Base-by-base conservation (phyloP, 2,113 vertebrate genomes). In the Nicator chloris region DNA sequence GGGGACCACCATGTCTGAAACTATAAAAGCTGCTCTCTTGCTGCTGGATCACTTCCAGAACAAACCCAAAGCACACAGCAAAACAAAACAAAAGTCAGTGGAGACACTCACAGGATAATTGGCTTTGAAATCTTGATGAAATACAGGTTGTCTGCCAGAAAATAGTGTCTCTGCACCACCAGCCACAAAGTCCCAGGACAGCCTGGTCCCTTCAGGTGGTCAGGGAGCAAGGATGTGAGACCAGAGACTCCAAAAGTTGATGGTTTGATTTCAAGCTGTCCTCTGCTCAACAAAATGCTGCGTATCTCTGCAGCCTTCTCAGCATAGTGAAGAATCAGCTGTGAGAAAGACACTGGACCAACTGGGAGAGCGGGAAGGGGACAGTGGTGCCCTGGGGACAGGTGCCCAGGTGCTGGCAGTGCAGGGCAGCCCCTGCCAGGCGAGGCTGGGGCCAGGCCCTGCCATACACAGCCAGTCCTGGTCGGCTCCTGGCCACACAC, bases 401-500 rank as follows among this genome's bases (percentile, higher is more conserved):
- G 28, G 23, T n/a, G 33, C 18, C 40, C 47, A 9, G 33, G 35
- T 1, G 11, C n/a, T 31, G 68, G 50, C 56, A 80, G 50, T 0
- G 20, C 10, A 8, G 24, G 24, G 39, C 11, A 14, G 7, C 22
- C 14, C 33, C 73, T 42, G 47, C 7, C 30, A 17, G 56, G 27
- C 4, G 30, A 33, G 75, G 13, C 40, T 26, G 19, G 21, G n/a
- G 14, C 31, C 5, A 2, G 15, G 11, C 13, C 37, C 24, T 16
- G 56, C 20, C 56, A 35, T 15, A 7, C 15, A 17, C 40, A 35
- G 24, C 3, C 1, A 0, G 4, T 11, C 45, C 35, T 11, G 15
- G 54, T 11, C 19, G 4, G 16, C 12, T 21, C 57, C 45, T 3
- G 3, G 49, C 16, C 35, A 14, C 39, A 7, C 33, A 14, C 40